A percentile compares a stretch with the other conserved stretches of the same genome.
phyloP scores from a whole-genome alignment of 2,113 vertebrate genomes.

The Antechinus flavipes region DNA sequence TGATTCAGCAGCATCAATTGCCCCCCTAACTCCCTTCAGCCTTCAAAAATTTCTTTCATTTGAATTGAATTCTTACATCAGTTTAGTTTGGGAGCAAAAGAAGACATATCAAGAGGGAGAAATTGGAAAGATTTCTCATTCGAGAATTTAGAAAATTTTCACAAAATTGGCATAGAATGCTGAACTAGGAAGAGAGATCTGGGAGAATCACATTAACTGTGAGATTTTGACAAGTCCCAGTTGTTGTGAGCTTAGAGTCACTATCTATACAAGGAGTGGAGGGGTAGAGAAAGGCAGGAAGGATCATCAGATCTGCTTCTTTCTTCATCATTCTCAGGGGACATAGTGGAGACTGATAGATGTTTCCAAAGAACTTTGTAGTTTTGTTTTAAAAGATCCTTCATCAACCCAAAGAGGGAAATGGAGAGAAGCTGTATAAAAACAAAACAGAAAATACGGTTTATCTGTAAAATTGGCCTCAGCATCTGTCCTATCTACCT shows the following conservation, averaged over 20 bases:
- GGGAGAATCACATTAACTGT: background rate
- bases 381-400: background rate
- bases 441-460: background rate
- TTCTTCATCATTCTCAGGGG: background rate
- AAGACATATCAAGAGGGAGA: background rate
- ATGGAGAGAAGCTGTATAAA: background rate
- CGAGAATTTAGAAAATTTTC: background rate
- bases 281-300: background rate
- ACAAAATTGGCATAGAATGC: background rate
- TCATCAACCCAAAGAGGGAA: background rate
- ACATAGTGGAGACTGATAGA: background rate
- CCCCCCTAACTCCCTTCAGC: background rate
- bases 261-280: background rate
- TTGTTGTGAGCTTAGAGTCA: background rate
- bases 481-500: background rate
- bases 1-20: background rate
- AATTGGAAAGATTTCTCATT: background rate
- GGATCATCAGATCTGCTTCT: background rate
- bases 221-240: background rate
- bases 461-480: background rate
- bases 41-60: background rate
- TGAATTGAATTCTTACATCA: background rate
- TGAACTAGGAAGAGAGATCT: background rate
- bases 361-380: background rate
- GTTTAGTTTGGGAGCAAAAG: background rate